These are phyloP conservation scores for Drosophila sucinea DNA, from an alignment of 1,140 invertebrate species.

Conservation along the genomic window DNA sequence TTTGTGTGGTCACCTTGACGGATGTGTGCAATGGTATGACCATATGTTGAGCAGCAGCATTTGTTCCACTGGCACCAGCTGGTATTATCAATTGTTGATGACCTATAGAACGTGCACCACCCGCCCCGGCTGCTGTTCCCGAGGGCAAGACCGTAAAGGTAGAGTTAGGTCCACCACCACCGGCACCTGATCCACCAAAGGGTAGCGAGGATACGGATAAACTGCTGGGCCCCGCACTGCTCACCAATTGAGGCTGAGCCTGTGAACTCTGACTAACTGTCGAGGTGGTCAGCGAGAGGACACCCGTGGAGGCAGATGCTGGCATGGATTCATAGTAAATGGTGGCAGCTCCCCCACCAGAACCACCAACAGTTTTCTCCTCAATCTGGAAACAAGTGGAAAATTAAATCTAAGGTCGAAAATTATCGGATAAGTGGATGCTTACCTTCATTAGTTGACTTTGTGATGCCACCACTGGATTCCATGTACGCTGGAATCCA, in stretches of 20 bases:
- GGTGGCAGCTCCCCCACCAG: constrained; percentile 64
- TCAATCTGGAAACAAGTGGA: constrained; percentile 25
- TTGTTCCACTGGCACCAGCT: constrained; percentile 26
- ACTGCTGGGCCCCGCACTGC: constrained; percentile 45
- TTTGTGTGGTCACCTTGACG: constrained; percentile 69
- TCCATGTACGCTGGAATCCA: constrained; percentile 44
- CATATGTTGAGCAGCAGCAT: constrained; percentile 68
- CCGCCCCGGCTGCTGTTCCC: constrained; percentile 34
- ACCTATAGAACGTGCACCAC: constrained; percentile 62
- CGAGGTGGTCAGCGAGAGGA: constrained; percentile 74
- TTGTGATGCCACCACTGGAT: constrained; percentile 56
- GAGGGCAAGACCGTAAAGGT: constrained; percentile 78
- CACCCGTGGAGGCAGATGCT: constrained; percentile 73
- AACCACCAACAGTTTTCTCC: constrained; percentile 24
- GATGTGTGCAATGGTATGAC: constrained; percentile 80
- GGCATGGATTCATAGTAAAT: constrained; percentile 82
- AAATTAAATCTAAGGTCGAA: background rate
- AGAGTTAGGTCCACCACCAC: constrained; percentile 40
- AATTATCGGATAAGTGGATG: constrained; percentile 7
- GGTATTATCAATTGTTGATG: constrained; percentile 73
- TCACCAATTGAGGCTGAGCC: constrained; percentile 68
- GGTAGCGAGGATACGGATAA: constrained; percentile 75
- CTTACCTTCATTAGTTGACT: constrained; percentile 40
- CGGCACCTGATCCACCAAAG: constrained; percentile 46
- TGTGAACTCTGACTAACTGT: constrained; percentile 75